Evolutionary conservation across 2,797 vertebrate genomes (phyloP), one percentile per base, ranked within the genome.

Genomic region (Paedocypris micromegethes): DNA sequence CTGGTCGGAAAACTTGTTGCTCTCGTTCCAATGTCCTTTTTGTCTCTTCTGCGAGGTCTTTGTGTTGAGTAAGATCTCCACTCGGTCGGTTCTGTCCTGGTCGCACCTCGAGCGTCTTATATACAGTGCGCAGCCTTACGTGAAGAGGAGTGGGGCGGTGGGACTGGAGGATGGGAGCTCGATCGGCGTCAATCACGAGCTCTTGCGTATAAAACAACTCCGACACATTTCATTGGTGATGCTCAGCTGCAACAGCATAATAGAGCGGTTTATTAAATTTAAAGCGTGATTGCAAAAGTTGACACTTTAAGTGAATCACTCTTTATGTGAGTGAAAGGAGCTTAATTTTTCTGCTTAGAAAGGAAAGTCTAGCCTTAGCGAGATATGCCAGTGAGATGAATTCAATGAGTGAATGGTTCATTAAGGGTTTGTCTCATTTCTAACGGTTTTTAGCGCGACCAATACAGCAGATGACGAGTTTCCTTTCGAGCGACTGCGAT

Each of bases 91-190:
- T 61, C 46, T 56, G 43, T 53, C 41, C 49, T 42, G 41, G 45
- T 48, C 7, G 44, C 52, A 58, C 54, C 66, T 52, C 63, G 41
- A 63, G 52, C 44, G 62, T 75, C 80, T 86, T 86, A 84, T 87
- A 87, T 83, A 79, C 72, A n/a, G 40, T 6, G 48, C 51, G 47
- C 37, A 43, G 52, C 41, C 58, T 63, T 52, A 48, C 56, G 69
- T 72, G 59, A 63, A 69, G 45, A 43, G 40, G 69, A 66, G 52
- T 44, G 38, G 50, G 47, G 56, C 45, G 9, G 72, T 49, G 72
- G 53, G 40, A 45, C n/a, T 56, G 23, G 23, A 23, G 23, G 52
- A 70, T 53, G 58, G 48, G 48, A 50, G 63, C 39, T 58, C 68
- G 42, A 52, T 52, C 23, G 49, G 56, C 63, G 63, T 72, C 58